phyloP scores from a whole-genome alignment of 1,140 invertebrate genomes.

The Ceratina japonica region DNA sequence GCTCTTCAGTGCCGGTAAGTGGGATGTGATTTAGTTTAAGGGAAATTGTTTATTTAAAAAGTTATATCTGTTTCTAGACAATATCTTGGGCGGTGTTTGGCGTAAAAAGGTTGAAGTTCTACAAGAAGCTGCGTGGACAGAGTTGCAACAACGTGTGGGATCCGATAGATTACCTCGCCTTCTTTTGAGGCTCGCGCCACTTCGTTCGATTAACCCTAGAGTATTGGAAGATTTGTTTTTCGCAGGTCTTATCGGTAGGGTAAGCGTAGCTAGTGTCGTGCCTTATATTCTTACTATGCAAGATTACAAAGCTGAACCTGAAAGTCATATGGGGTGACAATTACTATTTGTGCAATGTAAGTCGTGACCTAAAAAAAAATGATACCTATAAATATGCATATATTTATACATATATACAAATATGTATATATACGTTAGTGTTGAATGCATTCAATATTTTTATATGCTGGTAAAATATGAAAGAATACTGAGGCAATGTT shows the following conservation, averaged over 20 bases:
- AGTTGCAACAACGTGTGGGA: conserved; percentile 83
- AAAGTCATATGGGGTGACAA: conserved; percentile 76
- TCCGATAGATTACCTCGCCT: conserved; percentile 84
- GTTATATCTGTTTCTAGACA: conserved; percentile 66
- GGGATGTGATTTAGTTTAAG: background rate
- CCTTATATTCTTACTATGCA: conserved; percentile 93
- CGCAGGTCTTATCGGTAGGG: conserved; percentile 93
- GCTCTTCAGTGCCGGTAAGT: conserved; percentile 86
- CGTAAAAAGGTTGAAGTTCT: conserved; percentile 82
- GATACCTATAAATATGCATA: conserved; percentile 36
- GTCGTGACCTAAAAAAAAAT: conserved; percentile 51
- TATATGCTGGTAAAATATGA: conserved; percentile 42
- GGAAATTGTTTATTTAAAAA: conserved; percentile 1
- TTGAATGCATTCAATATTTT: conserved; percentile 57
- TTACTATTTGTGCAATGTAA: conserved; percentile 66
- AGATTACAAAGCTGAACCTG: conserved; percentile 77
- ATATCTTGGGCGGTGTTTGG: conserved; percentile 75
- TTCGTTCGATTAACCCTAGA: conserved; percentile 87
- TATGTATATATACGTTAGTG: conserved; percentile 46
- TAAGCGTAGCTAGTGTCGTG: conserved; percentile 95
- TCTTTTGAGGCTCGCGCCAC: conserved; percentile 87
- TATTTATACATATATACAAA: conserved; percentile 36
- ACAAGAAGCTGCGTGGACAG: conserved; percentile 87
- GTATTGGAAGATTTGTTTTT: conserved; percentile 96
- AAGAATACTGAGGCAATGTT: conserved; percentile 24